Conservation (phyloP, 2,797 vertebrate genomes). For the Scomberomorus guttatus region DNA sequence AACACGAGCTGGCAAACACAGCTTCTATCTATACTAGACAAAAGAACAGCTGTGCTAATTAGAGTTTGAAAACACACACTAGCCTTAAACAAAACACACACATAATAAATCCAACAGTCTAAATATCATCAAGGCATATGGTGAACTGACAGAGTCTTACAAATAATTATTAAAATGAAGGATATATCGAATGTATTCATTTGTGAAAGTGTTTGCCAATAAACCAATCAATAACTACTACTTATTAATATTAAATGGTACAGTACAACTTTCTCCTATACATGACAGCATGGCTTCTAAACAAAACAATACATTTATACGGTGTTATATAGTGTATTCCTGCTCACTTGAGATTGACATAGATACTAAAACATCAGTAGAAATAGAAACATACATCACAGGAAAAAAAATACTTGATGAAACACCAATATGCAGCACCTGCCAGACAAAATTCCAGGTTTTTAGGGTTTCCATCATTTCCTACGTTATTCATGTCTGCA, state of each 20-base stretch:
- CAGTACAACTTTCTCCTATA: not conserved
- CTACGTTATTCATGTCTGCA: conserved; percentile 36
- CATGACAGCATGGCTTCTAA: not conserved
- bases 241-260: not conserved
- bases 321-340: not conserved
- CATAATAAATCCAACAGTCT: conserved; percentile 15
- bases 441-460: not conserved
- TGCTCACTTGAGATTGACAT: not conserved
- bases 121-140: conserved; percentile 29
- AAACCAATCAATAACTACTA: not conserved
- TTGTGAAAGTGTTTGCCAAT: not conserved
- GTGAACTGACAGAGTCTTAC: conserved; percentile 14
- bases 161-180: not conserved
- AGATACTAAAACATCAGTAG: conserved; percentile 3
- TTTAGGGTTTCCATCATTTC: not conserved
- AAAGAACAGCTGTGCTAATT: conserved; percentile 63
- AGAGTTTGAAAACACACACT: conserved; percentile 34
- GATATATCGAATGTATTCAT: not conserved
- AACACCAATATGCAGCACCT: not conserved
- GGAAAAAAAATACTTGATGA: not conserved
- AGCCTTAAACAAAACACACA: conserved; percentile 30
- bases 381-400: not conserved
- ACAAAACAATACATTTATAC: not conserved
- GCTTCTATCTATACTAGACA: conserved; percentile 46
- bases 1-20: conserved; percentile 40